Conservation (phyloP, 2,888 invertebrate species). For the Pristionchus maxplancki region DNA sequence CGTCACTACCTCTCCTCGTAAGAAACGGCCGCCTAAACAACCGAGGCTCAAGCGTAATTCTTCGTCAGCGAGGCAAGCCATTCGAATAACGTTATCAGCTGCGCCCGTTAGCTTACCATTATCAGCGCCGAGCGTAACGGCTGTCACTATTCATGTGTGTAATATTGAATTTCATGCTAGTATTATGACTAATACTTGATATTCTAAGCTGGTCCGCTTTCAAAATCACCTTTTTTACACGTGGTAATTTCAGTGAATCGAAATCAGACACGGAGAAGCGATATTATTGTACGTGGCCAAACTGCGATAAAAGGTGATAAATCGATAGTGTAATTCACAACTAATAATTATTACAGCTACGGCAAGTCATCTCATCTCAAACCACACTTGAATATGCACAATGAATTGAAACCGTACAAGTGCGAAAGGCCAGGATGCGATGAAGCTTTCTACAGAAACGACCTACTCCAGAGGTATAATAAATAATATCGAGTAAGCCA, state of each 20-base stretch:
- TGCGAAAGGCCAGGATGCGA: background rate
- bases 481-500: background rate
- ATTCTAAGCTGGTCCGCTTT: background rate
- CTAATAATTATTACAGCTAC: background rate
- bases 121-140: background rate
- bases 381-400: slow-evolving; percentile 11
- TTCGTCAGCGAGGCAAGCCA: slow-evolving; percentile 11
- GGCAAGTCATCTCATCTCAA: slow-evolving; percentile 27
- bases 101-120: background rate
- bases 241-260: background rate
- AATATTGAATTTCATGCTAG: background rate
- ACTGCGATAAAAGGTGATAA: background rate
- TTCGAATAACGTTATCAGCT: slow-evolving; percentile 24
- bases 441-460: background rate
- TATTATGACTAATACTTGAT: background rate
- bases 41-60: background rate
- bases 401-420: background rate
- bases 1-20: background rate
- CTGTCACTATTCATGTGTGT: background rate
- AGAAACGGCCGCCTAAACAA: background rate
- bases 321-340: background rate
- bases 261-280: background rate
- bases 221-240: too few relatives aligned
- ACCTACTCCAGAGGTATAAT: background rate
- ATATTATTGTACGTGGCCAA: background rate